These are phyloP conservation scores for Neoitamus cyanurus DNA, from an alignment of 2,888 invertebrate genomes.

Conservation along the genomic window DNA sequence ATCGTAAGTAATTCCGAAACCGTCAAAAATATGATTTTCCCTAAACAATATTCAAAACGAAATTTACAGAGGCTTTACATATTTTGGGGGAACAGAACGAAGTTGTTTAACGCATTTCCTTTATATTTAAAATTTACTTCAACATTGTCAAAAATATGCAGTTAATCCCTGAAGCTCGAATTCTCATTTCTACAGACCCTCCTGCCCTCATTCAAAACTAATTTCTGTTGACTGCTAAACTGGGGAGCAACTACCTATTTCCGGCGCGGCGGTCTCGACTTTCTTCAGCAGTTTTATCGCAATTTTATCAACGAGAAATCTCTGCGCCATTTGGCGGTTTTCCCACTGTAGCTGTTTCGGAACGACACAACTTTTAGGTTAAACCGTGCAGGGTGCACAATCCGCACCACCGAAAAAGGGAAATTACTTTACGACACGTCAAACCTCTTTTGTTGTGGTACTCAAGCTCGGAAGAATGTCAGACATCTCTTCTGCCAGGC, in stretches of 20 bases:
- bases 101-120: too few species aligned
- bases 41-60: too few species aligned
- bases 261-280: not conserved
- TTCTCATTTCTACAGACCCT: not conserved
- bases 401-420: not conserved
- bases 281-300: not conserved
- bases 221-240: not conserved
- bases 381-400: not conserved
- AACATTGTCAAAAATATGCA: not conserved
- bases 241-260: not conserved
- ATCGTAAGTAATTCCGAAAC: too few species aligned
- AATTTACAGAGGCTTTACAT: too few species aligned
- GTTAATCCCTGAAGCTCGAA: not conserved
- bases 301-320: constrained; percentile 1
- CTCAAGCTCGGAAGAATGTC: not conserved
- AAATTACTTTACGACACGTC: constrained; percentile 41
- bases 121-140: not conserved
- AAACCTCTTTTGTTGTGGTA: not conserved
- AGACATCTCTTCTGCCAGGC: constrained; percentile 7
- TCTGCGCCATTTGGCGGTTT: constrained; percentile 13
- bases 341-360: constrained; percentile 14
- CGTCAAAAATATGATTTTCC: too few species aligned
- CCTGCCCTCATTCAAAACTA: not conserved
- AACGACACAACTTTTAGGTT: constrained; percentile 28
- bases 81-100: too few species aligned